Evolutionary conservation across 2,888 invertebrate species (phyloP).

Genomic region (Cryptosula pallasiana): DNA sequence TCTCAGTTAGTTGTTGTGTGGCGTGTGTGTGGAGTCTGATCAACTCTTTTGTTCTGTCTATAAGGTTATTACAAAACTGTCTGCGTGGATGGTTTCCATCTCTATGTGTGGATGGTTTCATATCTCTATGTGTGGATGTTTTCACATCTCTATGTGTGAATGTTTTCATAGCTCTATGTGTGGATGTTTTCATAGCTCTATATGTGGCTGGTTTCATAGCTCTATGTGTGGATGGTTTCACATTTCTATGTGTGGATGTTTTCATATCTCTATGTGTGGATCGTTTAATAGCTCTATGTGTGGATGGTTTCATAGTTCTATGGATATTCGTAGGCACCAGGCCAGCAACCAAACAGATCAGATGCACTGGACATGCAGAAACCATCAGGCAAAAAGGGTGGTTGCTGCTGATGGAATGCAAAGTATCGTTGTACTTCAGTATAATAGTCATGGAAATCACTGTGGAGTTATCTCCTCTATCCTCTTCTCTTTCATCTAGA

Average conservation of each 20-base stretch:
- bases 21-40: not conserved
- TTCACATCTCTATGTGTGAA: too few species aligned
- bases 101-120: too few species aligned
- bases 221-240: too few species aligned
- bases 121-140: too few species aligned
- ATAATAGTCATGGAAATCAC: too few species aligned
- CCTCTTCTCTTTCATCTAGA: too few species aligned
- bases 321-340: constrained; percentile 39
- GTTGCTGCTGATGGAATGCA: constrained; percentile 31
- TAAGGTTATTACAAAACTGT: not conserved
- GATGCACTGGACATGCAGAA: constrained; percentile 35
- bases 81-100: too few species aligned
- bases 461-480: not conserved
- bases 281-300: not conserved
- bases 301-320: not conserved
- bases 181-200: too few species aligned
- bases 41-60: not conserved
- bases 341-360: constrained; percentile 37
- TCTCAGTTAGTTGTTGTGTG: not conserved
- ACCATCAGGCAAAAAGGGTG: constrained; percentile 31
- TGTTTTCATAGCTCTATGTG: too few species aligned
- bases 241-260: too few species aligned
- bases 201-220: too few species aligned
- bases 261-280: too few species aligned
- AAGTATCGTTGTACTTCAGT: not conserved